Conservation (phyloP, 2,888 invertebrate species). For the Epinotia ramella region DNA sequence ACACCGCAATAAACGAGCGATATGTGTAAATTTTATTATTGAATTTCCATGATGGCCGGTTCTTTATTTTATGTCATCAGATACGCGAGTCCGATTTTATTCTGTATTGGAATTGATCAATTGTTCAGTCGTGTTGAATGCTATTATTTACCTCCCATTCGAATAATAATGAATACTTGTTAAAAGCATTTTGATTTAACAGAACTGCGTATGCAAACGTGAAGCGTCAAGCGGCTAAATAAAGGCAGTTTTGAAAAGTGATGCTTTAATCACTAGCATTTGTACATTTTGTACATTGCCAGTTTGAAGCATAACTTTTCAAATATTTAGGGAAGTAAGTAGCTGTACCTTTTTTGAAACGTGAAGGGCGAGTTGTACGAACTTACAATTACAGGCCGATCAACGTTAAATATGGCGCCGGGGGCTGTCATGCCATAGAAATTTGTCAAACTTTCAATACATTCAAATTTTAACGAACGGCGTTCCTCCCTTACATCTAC, state of each 20-base stretch:
- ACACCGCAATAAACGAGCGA: background rate
- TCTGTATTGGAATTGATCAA: conserved; percentile 5
- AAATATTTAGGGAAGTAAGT: too few species aligned
- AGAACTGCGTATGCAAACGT: background rate
- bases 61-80: conserved; percentile 27
- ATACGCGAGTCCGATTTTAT: conserved; percentile 20
- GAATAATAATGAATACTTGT: background rate
- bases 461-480: too few species aligned
- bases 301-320: too few species aligned
- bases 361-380: too few species aligned
- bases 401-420: too few species aligned
- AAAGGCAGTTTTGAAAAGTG: background rate
- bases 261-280: too few species aligned
- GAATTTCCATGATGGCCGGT: background rate
- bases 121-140: conserved; percentile 18
- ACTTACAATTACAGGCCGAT: too few species aligned
- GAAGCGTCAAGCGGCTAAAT: background rate
- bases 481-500: too few species aligned
- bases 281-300: too few species aligned
- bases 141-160: conserved; percentile 21
- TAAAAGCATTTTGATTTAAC: background rate
- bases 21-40: background rate
- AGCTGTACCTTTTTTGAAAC: too few species aligned
- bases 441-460: too few species aligned
- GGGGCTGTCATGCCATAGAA: too few species aligned